Evolutionary conservation across 2,797 vertebrate genomes (phyloP), one percentile per base, ranked within the genome.

Genomic region (Borostomias antarcticus): DNA sequence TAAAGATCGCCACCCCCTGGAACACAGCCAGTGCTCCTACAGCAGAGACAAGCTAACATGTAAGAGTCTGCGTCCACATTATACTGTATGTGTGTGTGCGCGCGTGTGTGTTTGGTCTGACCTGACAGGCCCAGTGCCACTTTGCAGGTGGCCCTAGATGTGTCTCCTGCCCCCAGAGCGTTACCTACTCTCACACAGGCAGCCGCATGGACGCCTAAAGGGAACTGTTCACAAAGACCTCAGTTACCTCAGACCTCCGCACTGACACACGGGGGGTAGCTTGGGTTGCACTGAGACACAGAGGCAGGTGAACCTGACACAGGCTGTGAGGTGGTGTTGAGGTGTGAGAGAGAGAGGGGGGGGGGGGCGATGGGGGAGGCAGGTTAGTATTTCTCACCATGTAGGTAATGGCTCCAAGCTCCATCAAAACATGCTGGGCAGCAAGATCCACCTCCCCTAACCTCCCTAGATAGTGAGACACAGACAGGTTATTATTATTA

Each of bases 171-270:
- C 0, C 97, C 97, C 7, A 99, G 78, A 0, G 95, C 95, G 0
- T 96, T 97, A 30, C 97, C 97, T 35, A 99, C 94, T 4, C 94
- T 88, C 62, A 96, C 91, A 0, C 92, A 94, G 0, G 74, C 91
- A 1, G 94, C 96, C 68, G 93, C 92, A 0, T 96, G 94, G 83
- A 95, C 73, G 11, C 95, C 94, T 3, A 93, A 33, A 11, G 97
- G 96, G 53, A 96, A 89, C 96, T 98, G 23, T 2, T 15, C 13
- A 45, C n/a, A 3, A 45, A 17, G 15, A 45, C n/a, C n/a, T n/a
- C n/a, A n/a, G n/a, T n/a, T n/a, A n/a, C n/a, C n/a, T n/a, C n/a
- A n/a, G n/a, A n/a, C n/a, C n/a, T n/a, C n/a, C n/a, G n/a, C n/a
- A 28, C 13, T 26, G 28, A 26, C 15, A 28, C 28, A 54, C n/a